Base-by-base conservation (phyloP, 2,113 vertebrate genomes). In the Copsychus sechellarum region DNA sequence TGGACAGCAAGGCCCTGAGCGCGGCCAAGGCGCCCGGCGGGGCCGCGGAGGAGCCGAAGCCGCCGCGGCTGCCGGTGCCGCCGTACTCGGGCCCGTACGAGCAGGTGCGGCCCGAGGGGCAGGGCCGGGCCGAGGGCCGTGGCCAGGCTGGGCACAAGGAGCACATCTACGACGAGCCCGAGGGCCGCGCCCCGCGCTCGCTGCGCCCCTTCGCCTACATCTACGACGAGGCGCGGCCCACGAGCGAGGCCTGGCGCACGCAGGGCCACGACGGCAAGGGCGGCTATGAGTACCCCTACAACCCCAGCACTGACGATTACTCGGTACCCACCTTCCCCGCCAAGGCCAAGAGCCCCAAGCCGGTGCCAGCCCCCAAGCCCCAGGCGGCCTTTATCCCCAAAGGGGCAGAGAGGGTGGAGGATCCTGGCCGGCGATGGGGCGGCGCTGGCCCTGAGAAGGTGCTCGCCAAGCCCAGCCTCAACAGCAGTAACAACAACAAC, bases 121-220 rank as follows among this genome's bases (percentile, higher is more conserved):
- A 95, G 21, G 98, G 98, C 24, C 8, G 69, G 28, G 34, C 69
- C 1, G 69, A 62, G 74, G 58, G 34, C 61, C 98, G 92, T 14
- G 97, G 98, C 36, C 25, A 33, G 38, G 53, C 62, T 1, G 73
- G 92, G 36, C 47, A 4, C 45, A 96, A 84, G 28, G 99, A 99
- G 51, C 99, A 99, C 95, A 99, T 99, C 84, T 99, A 99, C 0
- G 99, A 99, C 1, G 99, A 99, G 84, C 99, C 99, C 0, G 99
- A 99, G 72, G 99, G 99, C 5, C 82, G 98, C 0, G 97, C 96
- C 9, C 82, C 92, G 3, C 86, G 69, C 14, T 36, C 92, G 2
- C 40, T 92, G 25, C 96, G 84, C 4, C 20, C 66, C 18, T 2
- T 65, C 31, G 7, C 94, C 45, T 43, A 57, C 88, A 97, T 99